Evolutionary conservation across 2,797 vertebrate species (phyloP).

Genomic region (Synanceia verrucosa): DNA sequence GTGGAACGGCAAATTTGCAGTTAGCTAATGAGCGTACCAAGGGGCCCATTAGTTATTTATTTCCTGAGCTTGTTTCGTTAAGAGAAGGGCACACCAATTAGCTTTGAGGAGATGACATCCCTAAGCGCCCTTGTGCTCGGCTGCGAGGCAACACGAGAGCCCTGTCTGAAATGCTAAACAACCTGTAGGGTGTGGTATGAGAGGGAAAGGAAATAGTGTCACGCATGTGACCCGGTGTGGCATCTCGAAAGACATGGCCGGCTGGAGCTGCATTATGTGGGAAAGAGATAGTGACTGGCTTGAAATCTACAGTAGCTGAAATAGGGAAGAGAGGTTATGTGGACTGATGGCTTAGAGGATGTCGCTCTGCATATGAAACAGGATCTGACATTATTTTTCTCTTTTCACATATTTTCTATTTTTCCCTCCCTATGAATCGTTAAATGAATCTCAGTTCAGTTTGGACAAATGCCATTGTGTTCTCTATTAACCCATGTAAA

Average conservation of each 20-base stretch:
- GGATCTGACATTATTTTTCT: conserved; percentile 7
- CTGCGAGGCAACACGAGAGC: conserved; percentile 60
- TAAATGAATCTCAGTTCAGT: background rate
- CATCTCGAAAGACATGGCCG: conserved; percentile 55
- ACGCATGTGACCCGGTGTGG: conserved; percentile 45
- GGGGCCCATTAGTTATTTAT: conserved; percentile 83
- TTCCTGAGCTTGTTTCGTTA: conserved; percentile 82
- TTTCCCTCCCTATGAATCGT: conserved; percentile 1
- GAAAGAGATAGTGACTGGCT: conserved; percentile 20
- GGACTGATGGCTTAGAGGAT: conserved; percentile 33
- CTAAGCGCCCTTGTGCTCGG: conserved; percentile 66
- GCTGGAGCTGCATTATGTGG: conserved; percentile 55
- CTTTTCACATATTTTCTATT: conserved; percentile 1
- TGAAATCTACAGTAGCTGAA: conserved; percentile 33
- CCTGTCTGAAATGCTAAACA: conserved; percentile 79
- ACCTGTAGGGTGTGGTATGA: conserved; percentile 57
- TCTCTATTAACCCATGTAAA: conserved; percentile 21
- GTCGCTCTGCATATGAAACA: conserved; percentile 53
- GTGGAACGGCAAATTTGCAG: conserved; percentile 67
- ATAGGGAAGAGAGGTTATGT: conserved; percentile 41
- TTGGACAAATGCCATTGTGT: background rate
- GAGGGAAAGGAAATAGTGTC: conserved; percentile 19
- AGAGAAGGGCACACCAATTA: conserved; percentile 85
- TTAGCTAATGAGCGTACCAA: conserved; percentile 82
- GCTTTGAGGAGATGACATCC: conserved; percentile 80